phyloP scores from a whole-genome alignment of 2,113 vertebrate species.

The Gavia stellata region DNA sequence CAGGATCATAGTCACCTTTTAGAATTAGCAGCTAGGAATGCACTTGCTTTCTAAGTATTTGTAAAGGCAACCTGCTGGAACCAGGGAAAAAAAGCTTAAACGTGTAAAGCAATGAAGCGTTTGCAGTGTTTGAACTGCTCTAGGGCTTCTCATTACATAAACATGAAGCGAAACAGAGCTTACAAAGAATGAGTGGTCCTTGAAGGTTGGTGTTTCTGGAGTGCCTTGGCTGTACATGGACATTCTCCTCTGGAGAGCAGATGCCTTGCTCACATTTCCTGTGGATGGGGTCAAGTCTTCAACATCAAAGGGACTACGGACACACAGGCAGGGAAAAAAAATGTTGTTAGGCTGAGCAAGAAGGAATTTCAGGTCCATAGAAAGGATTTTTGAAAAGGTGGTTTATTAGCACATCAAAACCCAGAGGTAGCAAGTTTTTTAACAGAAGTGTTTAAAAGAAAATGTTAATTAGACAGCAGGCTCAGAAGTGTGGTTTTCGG shows the following conservation, averaged over 20 bases:
- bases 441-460: slow-evolving; percentile 11
- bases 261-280: slow-evolving; percentile 85
- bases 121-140: background rate
- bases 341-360: background rate
- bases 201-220: slow-evolving; percentile 93
- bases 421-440: background rate
- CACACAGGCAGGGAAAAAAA: background rate
- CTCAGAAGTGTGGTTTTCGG: background rate
- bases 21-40: background rate
- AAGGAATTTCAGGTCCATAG: background rate
- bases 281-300: slow-evolving; percentile 91
- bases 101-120: background rate
- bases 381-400: background rate
- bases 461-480: background rate
- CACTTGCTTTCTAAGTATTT: background rate
- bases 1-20: background rate
- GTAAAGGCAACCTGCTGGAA: background rate
- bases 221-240: slow-evolving; percentile 97
- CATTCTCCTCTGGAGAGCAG: slow-evolving; percentile 90
- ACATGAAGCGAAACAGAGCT: slow-evolving; percentile 64
- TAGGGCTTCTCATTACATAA: background rate
- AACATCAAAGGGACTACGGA: slow-evolving; percentile 89
- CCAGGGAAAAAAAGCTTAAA: background rate
- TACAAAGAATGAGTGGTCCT: slow-evolving; percentile 93
- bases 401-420: slow-evolving; percentile 42